Conservation (phyloP, 2,888 invertebrate genomes). For the Drosophila pegasa region DNA sequence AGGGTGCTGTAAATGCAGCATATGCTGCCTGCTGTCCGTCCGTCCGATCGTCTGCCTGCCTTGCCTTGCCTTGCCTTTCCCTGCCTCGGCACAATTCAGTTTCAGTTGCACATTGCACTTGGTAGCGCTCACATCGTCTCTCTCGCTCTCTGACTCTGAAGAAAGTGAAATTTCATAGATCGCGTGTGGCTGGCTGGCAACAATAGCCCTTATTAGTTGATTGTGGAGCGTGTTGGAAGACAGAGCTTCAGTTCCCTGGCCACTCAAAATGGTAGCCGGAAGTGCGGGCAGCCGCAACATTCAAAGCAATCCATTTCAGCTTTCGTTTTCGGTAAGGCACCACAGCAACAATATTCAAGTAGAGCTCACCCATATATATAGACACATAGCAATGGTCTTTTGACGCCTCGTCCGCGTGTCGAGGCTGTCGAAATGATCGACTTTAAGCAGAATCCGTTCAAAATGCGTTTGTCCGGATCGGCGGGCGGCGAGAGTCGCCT, state of each 20-base stretch:
- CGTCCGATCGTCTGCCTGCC: slow-evolving; percentile 14
- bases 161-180: slow-evolving; percentile 71
- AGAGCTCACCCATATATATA: not conserved
- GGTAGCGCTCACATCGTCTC: slow-evolving; percentile 57
- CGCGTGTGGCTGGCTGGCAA: slow-evolving; percentile 59
- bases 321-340: slow-evolving; percentile 78
- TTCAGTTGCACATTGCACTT: slow-evolving; percentile 75
- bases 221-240: slow-evolving; percentile 23
- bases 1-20: slow-evolving; percentile 31
- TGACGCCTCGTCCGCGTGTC: slow-evolving; percentile 45
- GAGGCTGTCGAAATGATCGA: slow-evolving; percentile 77
- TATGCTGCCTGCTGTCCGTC: slow-evolving; percentile 17
- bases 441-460: slow-evolving; percentile 83
- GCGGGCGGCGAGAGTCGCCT: slow-evolving; percentile 75
- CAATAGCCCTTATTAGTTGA: slow-evolving; percentile 63
- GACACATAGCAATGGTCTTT: slow-evolving; percentile 19
- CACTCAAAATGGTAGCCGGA: slow-evolving; percentile 72
- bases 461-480: slow-evolving; percentile 80
- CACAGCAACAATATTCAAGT: slow-evolving; percentile 11
- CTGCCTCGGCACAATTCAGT: slow-evolving; percentile 32
- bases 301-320: slow-evolving; percentile 67
- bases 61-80: slow-evolving; percentile 21
- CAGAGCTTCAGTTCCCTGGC: slow-evolving; percentile 11
- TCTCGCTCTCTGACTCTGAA: slow-evolving; percentile 15
- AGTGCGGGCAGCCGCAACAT: slow-evolving; percentile 57